phyloP scores from a whole-genome alignment of 2,113 vertebrate species.

The Fregetta grallaria region DNA sequence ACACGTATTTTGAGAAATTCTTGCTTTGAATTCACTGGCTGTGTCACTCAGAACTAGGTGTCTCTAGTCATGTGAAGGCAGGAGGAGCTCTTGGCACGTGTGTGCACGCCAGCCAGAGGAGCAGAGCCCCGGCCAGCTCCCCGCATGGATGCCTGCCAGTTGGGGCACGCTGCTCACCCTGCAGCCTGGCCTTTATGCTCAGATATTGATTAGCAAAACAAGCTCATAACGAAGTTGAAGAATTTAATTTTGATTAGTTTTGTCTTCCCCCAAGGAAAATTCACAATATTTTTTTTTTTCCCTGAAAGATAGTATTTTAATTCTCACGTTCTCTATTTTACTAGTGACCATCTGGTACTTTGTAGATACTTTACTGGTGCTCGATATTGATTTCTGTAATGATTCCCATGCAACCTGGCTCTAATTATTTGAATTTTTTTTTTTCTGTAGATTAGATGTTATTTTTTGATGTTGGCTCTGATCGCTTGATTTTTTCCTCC shows the following conservation, averaged over 20 bases:
- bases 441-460: not conserved
- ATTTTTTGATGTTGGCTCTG: not conserved
- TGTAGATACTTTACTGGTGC: not conserved
- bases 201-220: not conserved
- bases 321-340: not conserved
- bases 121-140: not conserved
- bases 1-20: not conserved
- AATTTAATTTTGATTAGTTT: not conserved
- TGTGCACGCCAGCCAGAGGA: not conserved
- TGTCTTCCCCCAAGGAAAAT: not conserved
- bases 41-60: fast-evolving
- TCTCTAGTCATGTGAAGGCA: not conserved
- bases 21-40: not conserved
- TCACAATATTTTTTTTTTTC: not conserved
- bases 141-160: not conserved
- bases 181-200: not conserved
- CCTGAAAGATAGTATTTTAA: not conserved
- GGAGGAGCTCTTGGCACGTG: not conserved
- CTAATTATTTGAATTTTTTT: not conserved
- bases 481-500: not conserved
- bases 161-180: not conserved
- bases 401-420: not conserved
- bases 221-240: not conserved
- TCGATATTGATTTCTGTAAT: not conserved
- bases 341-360: conserved; percentile 13